Evolutionary conservation across 2,797 vertebrate species (phyloP).

Genomic region (Falco novaeseelandiae): DNA sequence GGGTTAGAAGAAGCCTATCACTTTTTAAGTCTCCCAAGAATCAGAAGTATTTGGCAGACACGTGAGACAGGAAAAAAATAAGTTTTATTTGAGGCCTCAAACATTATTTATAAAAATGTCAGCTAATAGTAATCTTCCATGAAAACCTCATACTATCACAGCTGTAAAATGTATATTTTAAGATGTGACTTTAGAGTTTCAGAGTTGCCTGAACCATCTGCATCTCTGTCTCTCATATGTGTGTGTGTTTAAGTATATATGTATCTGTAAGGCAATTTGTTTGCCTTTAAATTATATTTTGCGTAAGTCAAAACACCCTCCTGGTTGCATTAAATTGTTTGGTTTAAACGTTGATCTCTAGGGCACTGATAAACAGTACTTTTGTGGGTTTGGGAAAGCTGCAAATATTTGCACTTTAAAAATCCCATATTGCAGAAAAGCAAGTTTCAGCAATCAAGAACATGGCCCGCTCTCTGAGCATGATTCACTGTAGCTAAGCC

Average conservation of each 20-base stretch:
- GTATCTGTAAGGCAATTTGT: neutral
- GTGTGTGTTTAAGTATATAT: neutral
- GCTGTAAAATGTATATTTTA: neutral
- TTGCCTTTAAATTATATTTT: neutral
- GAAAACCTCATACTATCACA: neutral
- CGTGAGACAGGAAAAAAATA: neutral
- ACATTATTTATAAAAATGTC: neutral
- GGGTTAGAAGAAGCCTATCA: neutral
- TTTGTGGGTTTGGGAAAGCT: neutral
- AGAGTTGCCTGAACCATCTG: neutral
- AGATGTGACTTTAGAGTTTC: neutral
- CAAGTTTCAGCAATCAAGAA: neutral
- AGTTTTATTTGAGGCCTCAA: constrained; percentile 1
- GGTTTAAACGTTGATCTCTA: neutral
- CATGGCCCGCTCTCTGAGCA: neutral
- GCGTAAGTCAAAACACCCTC: neutral
- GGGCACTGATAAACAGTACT: neutral
- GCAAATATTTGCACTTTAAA: constrained; percentile 15
- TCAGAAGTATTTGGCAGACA: constrained; percentile 34
- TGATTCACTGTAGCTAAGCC: neutral
- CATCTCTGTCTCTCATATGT: neutral
- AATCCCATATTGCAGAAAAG: neutral
- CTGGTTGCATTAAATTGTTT: neutral
- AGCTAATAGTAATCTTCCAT: neutral
- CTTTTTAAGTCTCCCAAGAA: neutral